Evolutionary conservation across 1,140 invertebrate genomes (phyloP).

Genomic region (Dreissena rostriformis): DNA sequence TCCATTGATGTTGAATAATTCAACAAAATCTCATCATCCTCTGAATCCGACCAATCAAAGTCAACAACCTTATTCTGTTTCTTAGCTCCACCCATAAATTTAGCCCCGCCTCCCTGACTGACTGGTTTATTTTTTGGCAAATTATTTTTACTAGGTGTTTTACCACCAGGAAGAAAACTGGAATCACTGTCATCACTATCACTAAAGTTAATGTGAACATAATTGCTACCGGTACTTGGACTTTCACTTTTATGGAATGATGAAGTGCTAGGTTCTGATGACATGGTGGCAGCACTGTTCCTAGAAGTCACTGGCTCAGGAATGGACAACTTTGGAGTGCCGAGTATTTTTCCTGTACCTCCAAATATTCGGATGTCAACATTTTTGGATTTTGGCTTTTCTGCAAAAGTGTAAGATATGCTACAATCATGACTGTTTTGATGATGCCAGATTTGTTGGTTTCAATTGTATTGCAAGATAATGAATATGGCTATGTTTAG

Average conservation of each 20-base stretch:
- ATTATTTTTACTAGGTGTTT: slow-evolving; percentile 27
- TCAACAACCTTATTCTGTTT: slow-evolving; percentile 6
- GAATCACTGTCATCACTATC: background rate
- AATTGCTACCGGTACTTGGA: no score
- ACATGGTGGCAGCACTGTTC: no score
- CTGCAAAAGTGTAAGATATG: slow-evolving; percentile 25
- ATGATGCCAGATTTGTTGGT: background rate
- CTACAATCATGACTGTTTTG: background rate
- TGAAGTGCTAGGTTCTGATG: no score
- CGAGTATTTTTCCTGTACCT: slow-evolving; percentile 44
- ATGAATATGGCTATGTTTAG: no score
- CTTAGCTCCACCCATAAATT: slow-evolving; percentile 8
- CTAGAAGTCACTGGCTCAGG: background rate
- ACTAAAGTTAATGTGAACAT: no score
- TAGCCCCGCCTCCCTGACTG: slow-evolving; percentile 30
- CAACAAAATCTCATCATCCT: slow-evolving; percentile 39
- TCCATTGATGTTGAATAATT: background rate
- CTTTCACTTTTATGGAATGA: no score
- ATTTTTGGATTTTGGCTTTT: slow-evolving; percentile 37
- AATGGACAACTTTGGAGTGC: background rate
- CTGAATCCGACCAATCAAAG: slow-evolving; percentile 41
- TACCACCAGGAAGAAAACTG: slow-evolving; percentile 1
- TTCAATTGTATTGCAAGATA: no score
- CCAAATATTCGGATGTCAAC: slow-evolving; percentile 58
- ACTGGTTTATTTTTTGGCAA: slow-evolving; percentile 49